A percentile compares a stretch with the other conserved stretches of the same genome.
Conservation (phyloP, 64 coral and sea anemone genomes). For the Actinia tenebrosa region DNA sequence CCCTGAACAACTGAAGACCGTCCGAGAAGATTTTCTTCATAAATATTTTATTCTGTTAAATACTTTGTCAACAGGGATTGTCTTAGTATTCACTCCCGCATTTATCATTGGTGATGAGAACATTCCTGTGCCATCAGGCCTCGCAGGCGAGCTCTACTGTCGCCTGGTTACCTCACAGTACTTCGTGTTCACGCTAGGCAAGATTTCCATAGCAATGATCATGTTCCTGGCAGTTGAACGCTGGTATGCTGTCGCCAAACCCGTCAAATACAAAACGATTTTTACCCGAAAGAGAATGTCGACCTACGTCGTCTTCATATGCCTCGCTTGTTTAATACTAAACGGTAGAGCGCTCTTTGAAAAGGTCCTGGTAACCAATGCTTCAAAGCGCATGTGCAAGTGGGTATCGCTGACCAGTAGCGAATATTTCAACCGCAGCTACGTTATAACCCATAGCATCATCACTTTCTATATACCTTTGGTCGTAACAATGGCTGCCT, state of each 20-base stretch:
- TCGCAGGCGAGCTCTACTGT: constrained; percentile 41
- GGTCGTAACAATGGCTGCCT: constrained; percentile 22
- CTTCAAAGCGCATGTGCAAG: not conserved
- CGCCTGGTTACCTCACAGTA: constrained; percentile 29
- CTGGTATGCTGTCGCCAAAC: constrained; percentile 37
- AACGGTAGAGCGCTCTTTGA: constrained; percentile 29
- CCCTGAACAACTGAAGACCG: not conserved
- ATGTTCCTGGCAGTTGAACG: constrained; percentile 44
- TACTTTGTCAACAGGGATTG: constrained; percentile 11
- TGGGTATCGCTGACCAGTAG: constrained; percentile 23
- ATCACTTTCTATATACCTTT: constrained; percentile 42
- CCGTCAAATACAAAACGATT: constrained; percentile 7
- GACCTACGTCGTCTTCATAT: not conserved
- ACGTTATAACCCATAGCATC: constrained; percentile 11
- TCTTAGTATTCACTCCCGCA: constrained; percentile 16
- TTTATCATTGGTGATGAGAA: constrained; percentile 33
- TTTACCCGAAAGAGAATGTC: constrained; percentile 5
- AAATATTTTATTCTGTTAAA: too few relatives aligned
- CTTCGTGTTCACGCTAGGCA: constrained; percentile 36
- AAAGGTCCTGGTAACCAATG: not conserved
- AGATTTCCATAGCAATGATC: constrained; percentile 32
- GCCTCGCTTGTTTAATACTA: not conserved
- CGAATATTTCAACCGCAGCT: not conserved
- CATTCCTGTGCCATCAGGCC: constrained; percentile 17
- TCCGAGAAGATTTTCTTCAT: not conserved